Evolutionary conservation across 2,888 invertebrate species (phyloP).

Genomic region (Oxyscelio sp.): DNA sequence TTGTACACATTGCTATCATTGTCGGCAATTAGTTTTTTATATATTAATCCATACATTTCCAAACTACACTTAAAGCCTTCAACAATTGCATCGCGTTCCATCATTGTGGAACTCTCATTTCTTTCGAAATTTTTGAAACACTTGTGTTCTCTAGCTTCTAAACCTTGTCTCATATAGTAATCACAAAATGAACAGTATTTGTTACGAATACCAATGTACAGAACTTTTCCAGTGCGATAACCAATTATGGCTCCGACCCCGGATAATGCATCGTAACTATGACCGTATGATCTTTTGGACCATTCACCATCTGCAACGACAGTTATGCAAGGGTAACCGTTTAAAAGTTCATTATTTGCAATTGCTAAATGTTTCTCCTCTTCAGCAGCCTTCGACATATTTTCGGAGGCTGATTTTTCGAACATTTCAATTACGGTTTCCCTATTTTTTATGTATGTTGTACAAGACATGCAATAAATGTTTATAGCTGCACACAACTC

Average conservation of each 20-base stretch:
- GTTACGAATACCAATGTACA: too few relatives aligned
- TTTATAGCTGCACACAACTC: too few relatives aligned
- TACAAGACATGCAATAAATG: not conserved
- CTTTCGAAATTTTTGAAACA: conserved; percentile 43
- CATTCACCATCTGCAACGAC: too few relatives aligned
- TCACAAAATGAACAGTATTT: too few relatives aligned
- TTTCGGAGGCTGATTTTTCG: too few relatives aligned
- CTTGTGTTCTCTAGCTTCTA: conserved; percentile 17
- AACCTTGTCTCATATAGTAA: conserved; percentile 8
- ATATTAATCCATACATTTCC: conserved; percentile 63
- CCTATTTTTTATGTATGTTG: not conserved
- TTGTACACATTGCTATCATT: conserved; percentile 84
- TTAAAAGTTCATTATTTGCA: conserved; percentile 30
- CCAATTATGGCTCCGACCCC: too few relatives aligned
- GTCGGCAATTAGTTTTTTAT: conserved; percentile 58
- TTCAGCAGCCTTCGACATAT: too few relatives aligned
- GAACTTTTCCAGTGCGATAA: too few relatives aligned
- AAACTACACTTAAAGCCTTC: conserved; percentile 70
- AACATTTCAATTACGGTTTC: not conserved
- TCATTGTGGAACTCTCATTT: conserved; percentile 77
- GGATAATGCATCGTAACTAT: too few relatives aligned
- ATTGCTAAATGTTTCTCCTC: conserved; percentile 58
- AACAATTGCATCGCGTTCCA: conserved; percentile 71
- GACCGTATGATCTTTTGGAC: conserved; percentile 67
- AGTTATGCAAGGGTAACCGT: conserved; percentile 13